Evolutionary conservation across 2,888 invertebrate species (phyloP), one percentile per base, ranked within the genome.

Genomic region (Automeris io): DNA sequence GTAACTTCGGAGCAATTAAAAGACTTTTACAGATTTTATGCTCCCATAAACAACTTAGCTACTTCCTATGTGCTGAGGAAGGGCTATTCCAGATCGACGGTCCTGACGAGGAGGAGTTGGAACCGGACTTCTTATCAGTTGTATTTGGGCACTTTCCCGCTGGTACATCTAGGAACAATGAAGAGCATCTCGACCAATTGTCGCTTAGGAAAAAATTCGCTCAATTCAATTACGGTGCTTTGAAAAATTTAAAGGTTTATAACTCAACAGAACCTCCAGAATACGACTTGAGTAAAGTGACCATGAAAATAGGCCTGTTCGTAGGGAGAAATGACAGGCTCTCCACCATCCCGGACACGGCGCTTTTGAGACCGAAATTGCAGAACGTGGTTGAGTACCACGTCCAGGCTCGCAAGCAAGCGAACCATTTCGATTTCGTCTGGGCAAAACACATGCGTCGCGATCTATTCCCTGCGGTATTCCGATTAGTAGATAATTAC

Each of bases 361-460:
- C 43, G 1, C 33, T 41, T 1, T 41, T 66, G n/a, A 35, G 38
- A 1, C 21, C 37, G 0, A 33, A 41, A 7, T 40, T 68, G n/a
- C 54, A 57, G 0, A 61, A 61, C 18, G 52, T 66, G 1, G 54
- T 57, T 1, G 39, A 53, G 1, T 47, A 59, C 26, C 38, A 46
- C 8, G 36, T 57, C 0, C 33, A 50, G 13, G 42, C 49, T 1
- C 39, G 45, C 5, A 18, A 39, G 1, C 8, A 36, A 7, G 51
- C 53, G 35, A 61, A 56, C 22, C 67, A 70, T 22, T 13, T 50
- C 3, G 62, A 67, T 32, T 51, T 50, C 26, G 34, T 59, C n/a
- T 59, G 51, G 51, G 67, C 61, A 1, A 25, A 42, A 25, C 39
- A 50, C 13, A 52, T 56, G 47, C 22, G 44, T 7, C 13, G 19